Evolutionary conservation across 2,888 invertebrate genomes (phyloP).

Genomic region (Plebejus argus): DNA sequence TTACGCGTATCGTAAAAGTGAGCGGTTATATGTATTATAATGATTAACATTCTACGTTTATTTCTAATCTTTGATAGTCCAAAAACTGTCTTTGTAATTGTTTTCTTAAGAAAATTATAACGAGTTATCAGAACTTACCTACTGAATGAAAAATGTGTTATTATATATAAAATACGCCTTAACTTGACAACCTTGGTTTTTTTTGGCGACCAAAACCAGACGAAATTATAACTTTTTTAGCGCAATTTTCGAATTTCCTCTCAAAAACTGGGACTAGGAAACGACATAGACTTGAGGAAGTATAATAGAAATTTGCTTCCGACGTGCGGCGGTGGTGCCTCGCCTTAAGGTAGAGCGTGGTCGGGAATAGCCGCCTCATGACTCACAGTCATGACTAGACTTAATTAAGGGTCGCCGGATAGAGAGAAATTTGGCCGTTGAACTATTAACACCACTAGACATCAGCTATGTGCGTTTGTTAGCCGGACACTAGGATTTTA

Average conservation of each 20-base stretch:
- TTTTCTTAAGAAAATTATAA: not conserved
- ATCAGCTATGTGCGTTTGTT: too few species aligned
- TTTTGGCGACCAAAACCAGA: not conserved
- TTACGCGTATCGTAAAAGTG: not conserved
- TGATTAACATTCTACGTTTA: not conserved
- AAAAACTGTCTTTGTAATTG: not conserved
- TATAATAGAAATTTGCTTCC: not conserved
- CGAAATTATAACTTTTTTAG: not conserved
- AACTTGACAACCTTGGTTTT: too few species aligned
- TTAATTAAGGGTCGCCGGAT: not conserved
- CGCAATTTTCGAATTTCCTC: not conserved
- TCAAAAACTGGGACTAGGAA: not conserved
- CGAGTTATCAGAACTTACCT: too few species aligned
- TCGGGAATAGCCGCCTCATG: constrained; percentile 69
- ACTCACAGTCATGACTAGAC: constrained; percentile 51
- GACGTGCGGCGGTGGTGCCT: constrained; percentile 31
- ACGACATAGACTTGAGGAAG: not conserved
- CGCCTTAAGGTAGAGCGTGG: constrained; percentile 59
- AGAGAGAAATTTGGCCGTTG: too few species aligned
- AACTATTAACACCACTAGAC: too few species aligned
- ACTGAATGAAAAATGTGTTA: too few species aligned
- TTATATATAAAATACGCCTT: too few species aligned
- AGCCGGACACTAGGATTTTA: too few species aligned
- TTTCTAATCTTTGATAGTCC: not conserved
- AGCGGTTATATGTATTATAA: not conserved